Evolutionary conservation across 1,140 invertebrate species (phyloP), one percentile per base, ranked within the genome.

Genomic region (Formica selysi): DNA sequence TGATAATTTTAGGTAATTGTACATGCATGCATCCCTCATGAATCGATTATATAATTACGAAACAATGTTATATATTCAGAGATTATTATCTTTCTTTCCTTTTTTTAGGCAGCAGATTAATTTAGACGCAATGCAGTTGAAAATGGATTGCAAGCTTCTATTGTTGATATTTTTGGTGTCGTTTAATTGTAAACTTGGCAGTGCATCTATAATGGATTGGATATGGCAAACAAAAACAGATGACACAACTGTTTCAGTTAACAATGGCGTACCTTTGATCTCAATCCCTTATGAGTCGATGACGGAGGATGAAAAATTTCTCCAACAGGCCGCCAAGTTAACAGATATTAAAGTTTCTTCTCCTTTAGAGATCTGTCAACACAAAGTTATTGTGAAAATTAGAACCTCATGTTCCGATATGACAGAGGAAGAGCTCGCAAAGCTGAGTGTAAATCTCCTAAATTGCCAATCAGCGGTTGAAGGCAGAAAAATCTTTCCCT

Each of bases 381-480:
- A 97, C 86, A 96, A 97, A 96, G 94, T 97, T 19, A 93, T 97
- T 3, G 94, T 97, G 88, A 96, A 96, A 91, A 94, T 97, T 74
- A 95, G 95, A 92, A 94, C 94, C 3, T 95, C 96, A 2, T 97
- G 97, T 89, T 92, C 94, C 54, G 92, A 94, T 22, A 95, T 97
- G 91, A 96, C 96, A 22, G 97, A 97, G 89, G 97, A 97, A 87
- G 95, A 97, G 68, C 90, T 97, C 32, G 96, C 96, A 0, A 97
- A 97, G 93, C 90, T 97, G 16, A 96, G 96, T 68, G 97, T 97
- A 44, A 96, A 96, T 92, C 94, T 97, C 26, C 93, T 97, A 22
- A 97, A 97, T 91, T 97, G 97, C 93, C 97, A 97, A 85, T 96
- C 96, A 3, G 94, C 94, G 54, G 95, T 96, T 10, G 97, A 97